Evolutionary conservation across 2,888 invertebrate species (phyloP).

Genomic region (Pristionchus entomophagus): DNA sequence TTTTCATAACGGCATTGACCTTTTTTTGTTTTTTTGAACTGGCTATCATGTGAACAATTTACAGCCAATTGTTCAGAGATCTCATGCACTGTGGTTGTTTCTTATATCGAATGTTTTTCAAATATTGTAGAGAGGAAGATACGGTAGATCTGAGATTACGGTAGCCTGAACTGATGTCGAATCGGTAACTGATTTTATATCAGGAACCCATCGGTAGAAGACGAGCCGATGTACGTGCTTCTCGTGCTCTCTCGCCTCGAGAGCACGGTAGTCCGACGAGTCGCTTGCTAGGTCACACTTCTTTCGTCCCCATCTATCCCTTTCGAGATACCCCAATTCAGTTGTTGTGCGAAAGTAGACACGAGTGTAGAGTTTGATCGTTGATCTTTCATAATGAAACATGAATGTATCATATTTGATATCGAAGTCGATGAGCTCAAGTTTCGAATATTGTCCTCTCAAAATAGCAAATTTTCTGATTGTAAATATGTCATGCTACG

Average conservation of each 20-base stretch:
- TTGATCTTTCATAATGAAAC: not conserved
- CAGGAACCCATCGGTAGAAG: constrained; percentile 11
- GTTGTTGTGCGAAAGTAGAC: not conserved
- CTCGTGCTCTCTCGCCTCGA: not conserved
- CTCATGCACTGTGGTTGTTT: no score
- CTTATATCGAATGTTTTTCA: no score
- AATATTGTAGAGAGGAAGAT: not conserved
- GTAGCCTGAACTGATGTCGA: not conserved
- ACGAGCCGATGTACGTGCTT: constrained; percentile 43
- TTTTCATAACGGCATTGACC: no score
- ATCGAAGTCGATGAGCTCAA: constrained; percentile 16
- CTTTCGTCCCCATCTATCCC: not conserved
- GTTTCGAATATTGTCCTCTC: not conserved
- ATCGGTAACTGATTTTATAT: not conserved
- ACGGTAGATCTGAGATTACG: not conserved
- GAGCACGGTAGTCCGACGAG: constrained; percentile 39
- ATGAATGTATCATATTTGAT: not conserved
- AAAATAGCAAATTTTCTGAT: not conserved
- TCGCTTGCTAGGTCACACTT: constrained; percentile 40
- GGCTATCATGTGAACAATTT: no score
- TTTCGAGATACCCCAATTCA: no score
- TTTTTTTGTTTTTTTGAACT: no score
- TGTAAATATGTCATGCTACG: not conserved
- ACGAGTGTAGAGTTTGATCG: not conserved
- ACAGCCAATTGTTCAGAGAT: no score